These are phyloP conservation scores for Spodoptera picta DNA, from an alignment of 2,888 invertebrate species.

Conservation along the genomic window DNA sequence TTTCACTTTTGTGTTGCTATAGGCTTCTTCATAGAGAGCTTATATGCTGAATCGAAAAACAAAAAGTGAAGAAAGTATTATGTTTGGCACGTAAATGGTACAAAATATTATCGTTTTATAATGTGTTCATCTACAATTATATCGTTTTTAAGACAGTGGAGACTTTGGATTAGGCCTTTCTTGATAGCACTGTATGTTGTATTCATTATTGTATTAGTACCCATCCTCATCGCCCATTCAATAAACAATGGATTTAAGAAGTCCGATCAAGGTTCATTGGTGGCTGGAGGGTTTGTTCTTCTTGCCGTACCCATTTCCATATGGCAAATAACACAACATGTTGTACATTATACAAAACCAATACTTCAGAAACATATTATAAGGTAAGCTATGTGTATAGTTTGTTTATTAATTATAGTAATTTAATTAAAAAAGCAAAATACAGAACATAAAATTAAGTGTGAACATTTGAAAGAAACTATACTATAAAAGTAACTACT, in stretches of 20 bases:
- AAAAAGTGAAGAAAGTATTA: slow-evolving; percentile 48
- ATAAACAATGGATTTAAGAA: slow-evolving; percentile 93
- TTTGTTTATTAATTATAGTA: too few species aligned
- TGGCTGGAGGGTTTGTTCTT: slow-evolving; percentile 97
- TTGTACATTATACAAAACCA: slow-evolving; percentile 97
- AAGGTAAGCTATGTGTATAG: slow-evolving; percentile 86
- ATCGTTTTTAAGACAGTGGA: slow-evolving; percentile 90
- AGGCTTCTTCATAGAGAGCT: slow-evolving; percentile 19
- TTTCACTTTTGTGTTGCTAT: not conserved
- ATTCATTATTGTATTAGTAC: slow-evolving; percentile 94
- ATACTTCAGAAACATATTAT: slow-evolving; percentile 97
- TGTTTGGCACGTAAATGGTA: slow-evolving; percentile 51
- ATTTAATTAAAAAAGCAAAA: too few species aligned
- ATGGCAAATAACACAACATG: slow-evolving; percentile 98
- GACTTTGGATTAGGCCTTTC: slow-evolving; percentile 96
- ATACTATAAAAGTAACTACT: too few species aligned
- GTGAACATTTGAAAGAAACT: too few species aligned
- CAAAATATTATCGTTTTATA: slow-evolving; percentile 49
- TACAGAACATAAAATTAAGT: not conserved
- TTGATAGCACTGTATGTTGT: slow-evolving; percentile 94
- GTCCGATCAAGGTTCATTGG: slow-evolving; percentile 93
- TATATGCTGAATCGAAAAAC: slow-evolving; percentile 15
- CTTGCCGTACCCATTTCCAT: slow-evolving; percentile 97
- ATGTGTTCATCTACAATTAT: slow-evolving; percentile 80
- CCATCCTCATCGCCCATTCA: slow-evolving; percentile 94